Evolutionary conservation across 2,113 vertebrate species (phyloP).

Genomic region (Canis aureus): DNA sequence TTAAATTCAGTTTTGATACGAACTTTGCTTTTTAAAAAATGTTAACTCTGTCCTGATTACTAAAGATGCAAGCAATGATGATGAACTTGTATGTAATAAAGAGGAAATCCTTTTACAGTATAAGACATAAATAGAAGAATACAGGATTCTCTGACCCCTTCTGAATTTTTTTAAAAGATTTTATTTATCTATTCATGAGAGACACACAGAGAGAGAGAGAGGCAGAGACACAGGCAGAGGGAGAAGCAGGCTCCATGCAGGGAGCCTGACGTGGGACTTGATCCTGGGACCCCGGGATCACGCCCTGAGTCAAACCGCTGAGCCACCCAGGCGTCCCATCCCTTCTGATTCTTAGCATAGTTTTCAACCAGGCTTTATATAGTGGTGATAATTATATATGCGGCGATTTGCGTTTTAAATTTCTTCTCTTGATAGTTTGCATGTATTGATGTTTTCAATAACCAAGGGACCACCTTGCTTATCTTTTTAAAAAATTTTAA

Average conservation of each 20-base stretch:
- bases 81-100: conserved; percentile 10
- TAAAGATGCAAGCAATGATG: not conserved
- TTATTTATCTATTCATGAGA: too few species aligned
- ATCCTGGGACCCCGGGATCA: too few species aligned
- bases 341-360: conserved; percentile 47
- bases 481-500: not conserved
- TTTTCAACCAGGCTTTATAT: conserved; percentile 21
- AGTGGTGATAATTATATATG: not conserved
- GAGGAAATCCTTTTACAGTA: conserved; percentile 35
- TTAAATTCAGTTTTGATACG: conserved; percentile 36
- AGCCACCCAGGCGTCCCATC: not conserved
- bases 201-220: too few species aligned
- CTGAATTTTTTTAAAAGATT: not conserved
- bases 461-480: not conserved
- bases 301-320: too few species aligned
- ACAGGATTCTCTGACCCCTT: conserved; percentile 14
- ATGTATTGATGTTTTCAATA: conserved; percentile 44
- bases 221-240: too few species aligned
- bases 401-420: conserved; percentile 32
- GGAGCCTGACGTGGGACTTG: too few species aligned
- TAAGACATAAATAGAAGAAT: conserved; percentile 7
- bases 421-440: conserved; percentile 49
- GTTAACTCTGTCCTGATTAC: not conserved
- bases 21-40: conserved; percentile 52
- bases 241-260: too few species aligned